phyloP scores from a whole-genome alignment of 1,140 invertebrate genomes.

The Dermatophagoides farinae region DNA sequence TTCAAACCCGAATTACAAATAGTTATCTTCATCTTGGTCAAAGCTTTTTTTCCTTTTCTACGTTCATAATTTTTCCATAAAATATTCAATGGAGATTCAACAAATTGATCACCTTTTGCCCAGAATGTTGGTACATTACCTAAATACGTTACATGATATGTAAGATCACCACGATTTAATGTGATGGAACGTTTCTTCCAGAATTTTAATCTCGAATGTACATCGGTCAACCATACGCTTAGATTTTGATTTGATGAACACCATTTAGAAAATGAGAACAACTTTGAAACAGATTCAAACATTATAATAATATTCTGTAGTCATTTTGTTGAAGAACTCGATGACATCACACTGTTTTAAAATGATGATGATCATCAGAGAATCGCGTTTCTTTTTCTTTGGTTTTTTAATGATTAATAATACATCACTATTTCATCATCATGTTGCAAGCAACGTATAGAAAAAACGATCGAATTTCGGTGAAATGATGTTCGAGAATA shows the following conservation, averaged over 20 bases:
- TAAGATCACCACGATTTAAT: constrained; percentile 72
- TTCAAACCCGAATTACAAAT: constrained; percentile 43
- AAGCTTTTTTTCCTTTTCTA: constrained; percentile 15
- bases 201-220: constrained; percentile 10
- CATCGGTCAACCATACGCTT: background rate
- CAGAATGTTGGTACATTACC: constrained; percentile 92
- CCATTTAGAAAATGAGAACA: constrained; percentile 3
- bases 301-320: background rate
- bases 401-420: no score
- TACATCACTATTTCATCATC: no score
- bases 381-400: no score
- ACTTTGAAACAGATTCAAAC: constrained; percentile 1
- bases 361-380: no score
- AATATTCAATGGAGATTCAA: constrained; percentile 79
- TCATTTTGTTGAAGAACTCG: no score
- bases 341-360: no score
- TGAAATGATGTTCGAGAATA: no score
- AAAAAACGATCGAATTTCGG: no score
- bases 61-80: constrained; percentile 72
- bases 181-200: constrained; percentile 24
- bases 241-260: background rate
- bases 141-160: constrained; percentile 78
- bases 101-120: constrained; percentile 56
- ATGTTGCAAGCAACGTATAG: no score
- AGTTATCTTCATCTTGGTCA: constrained; percentile 6